Evolutionary conservation across 2,888 invertebrate genomes (phyloP).

Genomic region (Nemurella pictetii): DNA sequence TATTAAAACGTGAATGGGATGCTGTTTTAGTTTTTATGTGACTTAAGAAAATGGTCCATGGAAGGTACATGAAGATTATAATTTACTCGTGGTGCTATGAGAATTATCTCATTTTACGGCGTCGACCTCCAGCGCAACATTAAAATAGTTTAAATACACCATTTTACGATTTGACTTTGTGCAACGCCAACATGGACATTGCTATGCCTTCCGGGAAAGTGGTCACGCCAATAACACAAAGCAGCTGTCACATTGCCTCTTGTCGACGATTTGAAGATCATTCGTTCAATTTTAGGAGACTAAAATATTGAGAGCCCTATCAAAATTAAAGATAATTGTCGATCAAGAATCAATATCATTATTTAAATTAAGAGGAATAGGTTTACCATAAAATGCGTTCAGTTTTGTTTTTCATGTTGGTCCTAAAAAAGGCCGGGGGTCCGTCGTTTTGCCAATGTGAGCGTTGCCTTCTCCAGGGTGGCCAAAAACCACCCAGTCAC

Average conservation of each 20-base stretch:
- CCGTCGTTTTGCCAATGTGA: too few species aligned
- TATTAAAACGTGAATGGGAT: background rate
- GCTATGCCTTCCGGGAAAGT: background rate
- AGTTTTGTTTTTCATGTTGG: too few species aligned
- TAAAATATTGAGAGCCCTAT: background rate
- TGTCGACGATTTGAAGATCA: background rate
- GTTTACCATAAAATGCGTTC: too few species aligned
- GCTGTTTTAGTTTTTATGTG: background rate
- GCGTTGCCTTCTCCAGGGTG: too few species aligned
- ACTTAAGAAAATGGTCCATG: background rate
- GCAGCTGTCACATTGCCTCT: background rate
- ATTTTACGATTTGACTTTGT: background rate
- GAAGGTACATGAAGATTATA: background rate
- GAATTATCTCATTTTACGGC: background rate
- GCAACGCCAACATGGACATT: background rate
- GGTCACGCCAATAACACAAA: background rate
- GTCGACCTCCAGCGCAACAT: background rate
- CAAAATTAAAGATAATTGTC: background rate
- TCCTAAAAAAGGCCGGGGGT: too few species aligned
- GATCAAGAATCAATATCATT: too few species aligned
- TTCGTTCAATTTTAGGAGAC: background rate
- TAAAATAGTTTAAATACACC: background rate
- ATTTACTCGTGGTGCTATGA: background rate
- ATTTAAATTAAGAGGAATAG: too few species aligned
- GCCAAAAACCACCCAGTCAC: too few species aligned